These are phyloP conservation scores for Amphiprion percula DNA, from an alignment of 2,113 vertebrate species.

Conservation along the genomic window DNA sequence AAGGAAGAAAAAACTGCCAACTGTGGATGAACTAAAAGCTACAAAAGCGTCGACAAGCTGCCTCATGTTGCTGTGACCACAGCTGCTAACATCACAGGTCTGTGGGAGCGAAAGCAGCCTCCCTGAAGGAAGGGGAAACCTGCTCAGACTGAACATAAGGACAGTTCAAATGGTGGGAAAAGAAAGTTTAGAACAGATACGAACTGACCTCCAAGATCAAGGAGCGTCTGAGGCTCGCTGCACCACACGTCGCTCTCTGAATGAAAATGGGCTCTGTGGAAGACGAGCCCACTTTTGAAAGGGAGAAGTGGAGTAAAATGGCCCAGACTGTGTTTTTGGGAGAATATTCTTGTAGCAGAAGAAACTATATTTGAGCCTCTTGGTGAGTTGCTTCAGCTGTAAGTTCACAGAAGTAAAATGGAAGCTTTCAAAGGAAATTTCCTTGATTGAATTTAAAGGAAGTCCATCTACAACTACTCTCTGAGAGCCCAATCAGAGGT, in stretches of 20 bases:
- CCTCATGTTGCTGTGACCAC: not conserved
- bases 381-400: not conserved
- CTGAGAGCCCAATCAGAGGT: not conserved
- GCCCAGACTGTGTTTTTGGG: not conserved
- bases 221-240: not conserved
- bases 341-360: constrained; percentile 3
- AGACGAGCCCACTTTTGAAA: constrained; percentile 2
- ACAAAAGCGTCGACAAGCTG: not conserved
- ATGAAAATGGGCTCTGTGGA: constrained; percentile 1
- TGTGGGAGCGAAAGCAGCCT: not conserved
- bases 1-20: not conserved
- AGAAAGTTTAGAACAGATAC: not conserved
- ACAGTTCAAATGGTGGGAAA: not conserved
- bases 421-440: constrained; percentile 1
- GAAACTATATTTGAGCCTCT: constrained; percentile 16
- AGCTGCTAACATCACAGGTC: not conserved
- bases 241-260: not conserved
- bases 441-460: not conserved
- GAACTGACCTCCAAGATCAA: not conserved
- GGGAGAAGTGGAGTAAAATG: constrained; percentile 2
- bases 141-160: not conserved
- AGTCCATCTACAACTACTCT: not conserved
- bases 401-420: not conserved
- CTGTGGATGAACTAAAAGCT: not conserved
- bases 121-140: not conserved